Percentiles rank a stretch among this genome's conserved stretches.
Conservation (phyloP, 1,140 invertebrate species). For the Listronotus oregonensis region DNA sequence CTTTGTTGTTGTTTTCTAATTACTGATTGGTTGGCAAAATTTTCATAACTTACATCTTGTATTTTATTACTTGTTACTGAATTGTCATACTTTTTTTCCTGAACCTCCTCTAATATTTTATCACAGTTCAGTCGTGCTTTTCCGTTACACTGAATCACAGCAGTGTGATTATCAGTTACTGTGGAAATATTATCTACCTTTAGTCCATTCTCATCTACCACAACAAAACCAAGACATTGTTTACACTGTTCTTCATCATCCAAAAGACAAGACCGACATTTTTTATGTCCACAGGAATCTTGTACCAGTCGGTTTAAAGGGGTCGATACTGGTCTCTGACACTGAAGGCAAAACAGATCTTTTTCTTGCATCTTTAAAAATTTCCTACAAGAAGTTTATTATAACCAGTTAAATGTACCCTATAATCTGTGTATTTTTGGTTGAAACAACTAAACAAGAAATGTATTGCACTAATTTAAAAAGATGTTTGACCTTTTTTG, state of each 20-base stretch:
- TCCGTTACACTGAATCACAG: constrained; percentile 43
- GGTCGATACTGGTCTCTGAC: constrained; percentile 47
- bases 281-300: constrained; percentile 59
- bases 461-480: too few species aligned
- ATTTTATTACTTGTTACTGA: too few species aligned
- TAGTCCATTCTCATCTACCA: constrained; percentile 3
- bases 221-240: constrained; percentile 46
- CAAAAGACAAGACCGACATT: constrained; percentile 57
- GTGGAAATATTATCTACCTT: background rate
- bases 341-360: constrained; percentile 53
- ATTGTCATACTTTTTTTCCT: constrained; percentile 12
- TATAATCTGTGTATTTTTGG: too few species aligned
- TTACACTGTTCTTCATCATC: constrained; percentile 53
- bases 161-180: constrained; percentile 36
- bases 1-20: background rate
- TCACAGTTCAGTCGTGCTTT: constrained; percentile 21
- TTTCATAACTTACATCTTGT: too few species aligned
- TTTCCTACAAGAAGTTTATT: too few species aligned
- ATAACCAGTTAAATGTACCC: too few species aligned
- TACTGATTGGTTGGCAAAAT: background rate
- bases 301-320: constrained; percentile 52
- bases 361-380: constrained; percentile 29
- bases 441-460: too few species aligned
- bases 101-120: constrained; percentile 9
- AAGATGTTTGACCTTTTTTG: too few species aligned